Percentiles rank a stretch among this genome's conserved stretches.
Evolutionary conservation across 2,113 vertebrate genomes (phyloP).

Genomic region (Microcebus ravelobensis): DNA sequence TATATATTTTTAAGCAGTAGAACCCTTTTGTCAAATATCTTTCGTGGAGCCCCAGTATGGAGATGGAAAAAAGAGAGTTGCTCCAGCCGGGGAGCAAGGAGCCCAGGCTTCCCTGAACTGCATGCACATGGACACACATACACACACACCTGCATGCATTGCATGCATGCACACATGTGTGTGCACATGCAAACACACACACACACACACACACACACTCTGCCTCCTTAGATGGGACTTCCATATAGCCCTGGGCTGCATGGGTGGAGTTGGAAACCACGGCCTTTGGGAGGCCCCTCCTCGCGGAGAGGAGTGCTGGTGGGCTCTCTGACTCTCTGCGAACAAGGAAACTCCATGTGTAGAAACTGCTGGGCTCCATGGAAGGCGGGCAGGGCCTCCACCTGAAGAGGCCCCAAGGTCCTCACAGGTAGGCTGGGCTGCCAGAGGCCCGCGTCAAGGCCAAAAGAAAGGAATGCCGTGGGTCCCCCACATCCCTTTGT

Average conservation of each 20-base stretch:
- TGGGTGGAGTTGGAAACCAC: not conserved
- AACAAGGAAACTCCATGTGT: not conserved
- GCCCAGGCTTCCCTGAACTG: not conserved
- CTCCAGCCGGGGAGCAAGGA: not conserved
- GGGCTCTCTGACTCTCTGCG: not conserved
- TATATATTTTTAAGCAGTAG: not conserved
- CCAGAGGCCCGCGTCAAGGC: not conserved
- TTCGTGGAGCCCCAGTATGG: not conserved
- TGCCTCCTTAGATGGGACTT: not conserved
- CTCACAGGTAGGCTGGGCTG: not conserved
- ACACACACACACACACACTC: not conserved
- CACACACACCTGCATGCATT: too few relatives aligned
- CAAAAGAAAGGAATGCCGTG: not conserved
- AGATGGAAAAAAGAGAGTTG: not conserved
- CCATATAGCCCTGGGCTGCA: not conserved
- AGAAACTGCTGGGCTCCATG: not conserved
- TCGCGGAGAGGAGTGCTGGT: not conserved
- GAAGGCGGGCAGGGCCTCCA: not conserved
- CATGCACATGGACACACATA: too few relatives aligned
- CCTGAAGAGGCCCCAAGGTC: not conserved
- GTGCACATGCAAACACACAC: too few relatives aligned
- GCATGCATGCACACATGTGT: accelerated
- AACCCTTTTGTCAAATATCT: not conserved
- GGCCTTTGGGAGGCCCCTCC: not conserved
- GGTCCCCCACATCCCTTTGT: too few relatives aligned